A percentile compares a stretch with the other conserved stretches of the same genome.
Evolutionary conservation across 1,140 invertebrate genomes (phyloP).

Genomic region (Pissodes strobi): DNA sequence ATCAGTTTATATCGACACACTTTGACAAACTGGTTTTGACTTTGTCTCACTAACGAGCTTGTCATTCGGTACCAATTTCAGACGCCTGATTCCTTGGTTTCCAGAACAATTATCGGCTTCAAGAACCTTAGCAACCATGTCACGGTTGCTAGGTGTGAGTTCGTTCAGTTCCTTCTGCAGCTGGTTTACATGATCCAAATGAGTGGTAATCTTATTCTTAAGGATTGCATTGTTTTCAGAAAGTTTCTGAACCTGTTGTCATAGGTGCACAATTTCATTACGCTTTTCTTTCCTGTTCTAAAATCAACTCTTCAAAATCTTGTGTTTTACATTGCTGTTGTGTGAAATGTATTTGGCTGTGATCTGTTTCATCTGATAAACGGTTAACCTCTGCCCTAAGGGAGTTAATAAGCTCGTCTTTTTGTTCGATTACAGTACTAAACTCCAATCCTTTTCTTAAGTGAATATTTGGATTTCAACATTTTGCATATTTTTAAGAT

Average conservation of each 20-base stretch:
- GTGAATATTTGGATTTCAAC: neutral
- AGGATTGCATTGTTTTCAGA: neutral
- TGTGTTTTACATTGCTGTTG: neutral
- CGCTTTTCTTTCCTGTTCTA: neutral
- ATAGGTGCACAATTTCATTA: neutral
- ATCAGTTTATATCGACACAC: neutral
- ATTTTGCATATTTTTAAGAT: neutral
- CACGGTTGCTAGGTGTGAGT: neutral
- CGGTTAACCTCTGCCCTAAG: neutral
- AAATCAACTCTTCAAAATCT: neutral
- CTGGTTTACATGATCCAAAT: neutral
- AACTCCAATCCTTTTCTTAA: neutral
- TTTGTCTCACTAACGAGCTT: neutral
- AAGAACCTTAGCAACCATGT: neutral
- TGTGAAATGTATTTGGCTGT: neutral
- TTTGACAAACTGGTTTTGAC: conserved; percentile 35
- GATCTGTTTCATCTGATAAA: neutral
- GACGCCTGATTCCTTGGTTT: conserved; percentile 10
- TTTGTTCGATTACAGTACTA: neutral
- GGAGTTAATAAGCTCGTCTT: neutral
- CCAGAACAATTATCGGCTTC: neutral
- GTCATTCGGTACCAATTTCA: neutral
- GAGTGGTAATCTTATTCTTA: neutral
- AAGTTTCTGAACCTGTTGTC: neutral
- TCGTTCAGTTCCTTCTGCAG: neutral